These are phyloP conservation scores for Pteropus rufus DNA, from an alignment of 2,797 vertebrate species.

Conservation along the genomic window DNA sequence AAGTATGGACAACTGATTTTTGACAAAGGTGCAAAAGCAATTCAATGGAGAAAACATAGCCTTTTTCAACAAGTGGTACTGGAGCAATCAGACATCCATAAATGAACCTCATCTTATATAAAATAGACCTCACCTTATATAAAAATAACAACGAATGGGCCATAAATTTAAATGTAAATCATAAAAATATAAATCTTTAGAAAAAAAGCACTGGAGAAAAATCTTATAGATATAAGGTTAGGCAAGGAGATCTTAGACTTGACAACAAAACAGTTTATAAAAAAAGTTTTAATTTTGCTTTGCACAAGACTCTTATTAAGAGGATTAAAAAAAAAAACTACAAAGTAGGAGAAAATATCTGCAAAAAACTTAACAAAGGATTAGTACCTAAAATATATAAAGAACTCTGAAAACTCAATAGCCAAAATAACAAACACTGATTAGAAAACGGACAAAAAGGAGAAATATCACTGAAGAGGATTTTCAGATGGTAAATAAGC, in stretches of 20 bases:
- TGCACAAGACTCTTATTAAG: not conserved
- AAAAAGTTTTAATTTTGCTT: not conserved
- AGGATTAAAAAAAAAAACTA: not conserved
- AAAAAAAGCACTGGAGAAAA: not conserved
- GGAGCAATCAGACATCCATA: not conserved
- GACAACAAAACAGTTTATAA: not conserved
- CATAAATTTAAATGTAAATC: not conserved
- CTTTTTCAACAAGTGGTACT: not conserved
- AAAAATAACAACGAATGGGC: not conserved
- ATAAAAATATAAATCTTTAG: not conserved
- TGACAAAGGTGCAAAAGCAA: not conserved
- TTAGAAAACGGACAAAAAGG: not conserved
- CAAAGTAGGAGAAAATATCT: not conserved
- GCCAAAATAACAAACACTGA: not conserved
- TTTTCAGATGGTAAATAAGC: not conserved
- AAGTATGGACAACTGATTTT: not conserved
- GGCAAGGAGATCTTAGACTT: not conserved
- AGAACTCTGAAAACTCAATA: not conserved
- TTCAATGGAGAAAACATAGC: not conserved
- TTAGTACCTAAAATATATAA: not conserved
- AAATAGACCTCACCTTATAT: not conserved
- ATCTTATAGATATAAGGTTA: not conserved
- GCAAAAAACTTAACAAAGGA: not conserved
- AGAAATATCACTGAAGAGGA: not conserved
- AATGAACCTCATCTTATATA: not conserved